Evolutionary conservation across 2,113 vertebrate genomes (phyloP).

Genomic region (Atlantisia rogersi): DNA sequence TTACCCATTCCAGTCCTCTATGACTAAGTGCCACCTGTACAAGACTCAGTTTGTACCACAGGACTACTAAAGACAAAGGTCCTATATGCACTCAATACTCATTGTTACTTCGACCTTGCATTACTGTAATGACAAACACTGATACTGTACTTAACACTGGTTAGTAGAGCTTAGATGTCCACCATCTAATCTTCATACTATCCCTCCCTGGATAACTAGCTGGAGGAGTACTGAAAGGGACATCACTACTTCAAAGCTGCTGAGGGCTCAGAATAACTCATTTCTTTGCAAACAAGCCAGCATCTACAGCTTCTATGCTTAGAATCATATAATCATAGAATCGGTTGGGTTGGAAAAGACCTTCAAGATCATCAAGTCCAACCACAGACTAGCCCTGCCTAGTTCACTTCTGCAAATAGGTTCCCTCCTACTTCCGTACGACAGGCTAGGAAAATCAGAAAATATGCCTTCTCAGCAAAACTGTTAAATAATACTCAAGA

Average conservation of each 20-base stretch:
- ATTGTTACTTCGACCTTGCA: background rate
- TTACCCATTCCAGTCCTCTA: background rate
- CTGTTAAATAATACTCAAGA: background rate
- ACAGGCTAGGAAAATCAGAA: background rate
- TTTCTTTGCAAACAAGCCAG: background rate
- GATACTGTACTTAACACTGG: background rate
- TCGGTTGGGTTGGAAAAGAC: too few species aligned
- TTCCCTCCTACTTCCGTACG: background rate
- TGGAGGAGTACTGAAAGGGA: background rate
- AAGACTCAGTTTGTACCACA: background rate
- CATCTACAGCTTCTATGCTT: background rate
- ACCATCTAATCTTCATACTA: background rate
- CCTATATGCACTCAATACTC: background rate
- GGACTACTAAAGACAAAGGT: background rate
- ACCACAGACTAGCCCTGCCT: too few species aligned
- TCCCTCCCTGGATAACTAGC: background rate
- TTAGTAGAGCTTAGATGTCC: background rate
- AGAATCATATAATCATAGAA: too few species aligned
- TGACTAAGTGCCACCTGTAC: background rate
- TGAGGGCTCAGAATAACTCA: background rate
- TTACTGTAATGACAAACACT: background rate
- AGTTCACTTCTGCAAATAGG: background rate
- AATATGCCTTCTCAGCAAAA: background rate
- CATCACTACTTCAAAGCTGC: background rate
- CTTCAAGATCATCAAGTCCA: too few species aligned